These are phyloP conservation scores for Otus scops DNA, from an alignment of 2,797 vertebrate species.

Conservation along the genomic window DNA sequence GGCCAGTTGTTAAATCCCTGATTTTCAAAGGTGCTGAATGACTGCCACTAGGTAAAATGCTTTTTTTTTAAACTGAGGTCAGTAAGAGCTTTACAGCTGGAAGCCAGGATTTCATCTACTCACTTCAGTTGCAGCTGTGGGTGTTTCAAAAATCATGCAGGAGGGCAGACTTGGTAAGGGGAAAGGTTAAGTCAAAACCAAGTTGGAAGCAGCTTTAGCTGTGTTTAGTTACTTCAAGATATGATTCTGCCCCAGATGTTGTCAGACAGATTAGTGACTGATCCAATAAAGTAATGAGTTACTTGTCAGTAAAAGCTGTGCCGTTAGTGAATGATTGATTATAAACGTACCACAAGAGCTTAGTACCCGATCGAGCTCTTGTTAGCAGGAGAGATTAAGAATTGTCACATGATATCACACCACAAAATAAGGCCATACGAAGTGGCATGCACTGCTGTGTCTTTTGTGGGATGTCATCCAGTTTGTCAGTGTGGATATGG, in stretches of 20 bases:
- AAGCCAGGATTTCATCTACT: slow-evolving; percentile 17
- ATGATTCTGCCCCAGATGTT: background rate
- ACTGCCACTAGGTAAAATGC: background rate
- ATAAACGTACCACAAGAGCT: background rate
- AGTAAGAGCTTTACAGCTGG: slow-evolving; percentile 12
- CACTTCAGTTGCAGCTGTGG: background rate
- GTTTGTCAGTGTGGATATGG: background rate
- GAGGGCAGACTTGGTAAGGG: background rate
- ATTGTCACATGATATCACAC: background rate
- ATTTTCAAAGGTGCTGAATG: slow-evolving; percentile 5
- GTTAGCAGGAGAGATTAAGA: background rate
- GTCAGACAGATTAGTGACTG: background rate
- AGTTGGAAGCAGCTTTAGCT: background rate
- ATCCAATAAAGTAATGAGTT: background rate
- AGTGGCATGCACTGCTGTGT: background rate
- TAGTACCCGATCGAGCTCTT: background rate
- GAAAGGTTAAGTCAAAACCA: slow-evolving; percentile 4
- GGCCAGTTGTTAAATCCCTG: background rate
- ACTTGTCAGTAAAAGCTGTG: background rate
- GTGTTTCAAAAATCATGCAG: background rate
- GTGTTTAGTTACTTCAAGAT: background rate
- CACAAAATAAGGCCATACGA: background rate
- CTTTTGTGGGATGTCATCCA: background rate
- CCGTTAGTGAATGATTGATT: background rate
- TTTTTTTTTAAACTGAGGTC: background rate